Evolutionary conservation across 2,888 invertebrate genomes (phyloP).

Genomic region (Leptopilina syphax): DNA sequence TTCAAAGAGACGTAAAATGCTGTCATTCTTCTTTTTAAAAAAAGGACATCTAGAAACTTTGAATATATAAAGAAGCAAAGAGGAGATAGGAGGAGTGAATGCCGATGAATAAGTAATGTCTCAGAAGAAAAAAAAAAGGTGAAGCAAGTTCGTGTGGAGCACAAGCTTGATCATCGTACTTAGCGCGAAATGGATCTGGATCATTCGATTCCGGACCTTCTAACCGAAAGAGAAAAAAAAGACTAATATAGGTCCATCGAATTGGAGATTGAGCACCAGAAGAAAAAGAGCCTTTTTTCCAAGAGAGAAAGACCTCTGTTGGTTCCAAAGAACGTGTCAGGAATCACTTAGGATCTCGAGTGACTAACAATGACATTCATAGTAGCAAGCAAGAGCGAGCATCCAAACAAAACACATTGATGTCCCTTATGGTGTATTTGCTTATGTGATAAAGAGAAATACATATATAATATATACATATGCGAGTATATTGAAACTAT

Average conservation of each 20-base stretch:
- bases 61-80: constrained; percentile 3
- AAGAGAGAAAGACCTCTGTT: constrained; percentile 47
- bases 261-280: constrained; percentile 29
- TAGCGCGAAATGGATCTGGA: constrained; percentile 38
- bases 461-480: neutral
- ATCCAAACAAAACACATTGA: constrained; percentile 4
- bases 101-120: constrained; percentile 46
- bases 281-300: constrained; percentile 42
- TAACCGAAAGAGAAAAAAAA: neutral
- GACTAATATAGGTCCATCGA: constrained; percentile 16
- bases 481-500: constrained; percentile 53
- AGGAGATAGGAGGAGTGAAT: constrained; percentile 4
- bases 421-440: constrained; percentile 17
- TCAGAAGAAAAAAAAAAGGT: constrained; percentile 3
- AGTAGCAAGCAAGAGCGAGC: constrained; percentile 7
- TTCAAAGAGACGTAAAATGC: neutral
- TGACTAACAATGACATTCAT: constrained; percentile 64
- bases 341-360: constrained; percentile 65
- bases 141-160: constrained; percentile 2
- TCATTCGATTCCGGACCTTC: constrained; percentile 24
- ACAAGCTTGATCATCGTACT: constrained; percentile 24
- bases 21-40: neutral
- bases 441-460: neutral
- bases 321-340: constrained; percentile 66
- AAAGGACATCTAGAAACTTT: neutral